These are phyloP conservation scores for Hyposoter dolosus DNA, from an alignment of 2,888 invertebrate species.

Conservation along the genomic window DNA sequence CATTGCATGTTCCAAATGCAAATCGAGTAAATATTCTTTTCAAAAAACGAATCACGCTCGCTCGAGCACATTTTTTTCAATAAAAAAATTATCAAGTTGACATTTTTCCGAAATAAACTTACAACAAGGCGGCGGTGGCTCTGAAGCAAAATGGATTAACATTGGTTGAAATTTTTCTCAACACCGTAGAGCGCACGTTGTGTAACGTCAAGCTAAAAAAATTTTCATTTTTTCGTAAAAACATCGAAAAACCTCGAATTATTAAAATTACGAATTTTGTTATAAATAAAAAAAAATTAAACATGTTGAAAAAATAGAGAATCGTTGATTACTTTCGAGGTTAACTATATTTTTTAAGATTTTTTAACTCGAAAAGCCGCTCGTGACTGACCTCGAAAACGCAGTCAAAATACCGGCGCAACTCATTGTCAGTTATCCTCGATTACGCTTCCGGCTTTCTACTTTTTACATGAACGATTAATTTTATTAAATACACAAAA, in stretches of 20 bases:
- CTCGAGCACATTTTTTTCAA: background rate
- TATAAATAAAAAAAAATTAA: background rate
- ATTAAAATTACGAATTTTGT: background rate
- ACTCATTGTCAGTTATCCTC: conserved; percentile 56
- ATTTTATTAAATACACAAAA: background rate
- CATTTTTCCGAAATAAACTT: conserved; percentile 66
- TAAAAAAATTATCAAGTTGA: background rate
- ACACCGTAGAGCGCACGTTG: conserved; percentile 63
- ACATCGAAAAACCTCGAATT: background rate
- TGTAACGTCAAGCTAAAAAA: conserved; percentile 72
- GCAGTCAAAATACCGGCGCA: conserved; percentile 71
- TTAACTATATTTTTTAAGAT: conserved; percentile 4
- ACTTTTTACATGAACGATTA: background rate
- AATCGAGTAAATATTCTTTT: background rate
- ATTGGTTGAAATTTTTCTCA: conserved; percentile 80
- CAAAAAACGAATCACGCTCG: background rate
- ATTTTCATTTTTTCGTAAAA: background rate
- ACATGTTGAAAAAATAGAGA: background rate
- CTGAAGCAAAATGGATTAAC: conserved; percentile 80
- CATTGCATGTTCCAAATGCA: background rate
- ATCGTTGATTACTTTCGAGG: conserved; percentile 15
- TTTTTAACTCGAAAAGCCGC: background rate
- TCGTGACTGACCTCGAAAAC: conserved; percentile 74
- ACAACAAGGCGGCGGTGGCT: conserved; percentile 83
- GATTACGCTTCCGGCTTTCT: background rate